Evolutionary conservation across 2,888 invertebrate species (phyloP).

Genomic region (Helicoverpa assulta): DNA sequence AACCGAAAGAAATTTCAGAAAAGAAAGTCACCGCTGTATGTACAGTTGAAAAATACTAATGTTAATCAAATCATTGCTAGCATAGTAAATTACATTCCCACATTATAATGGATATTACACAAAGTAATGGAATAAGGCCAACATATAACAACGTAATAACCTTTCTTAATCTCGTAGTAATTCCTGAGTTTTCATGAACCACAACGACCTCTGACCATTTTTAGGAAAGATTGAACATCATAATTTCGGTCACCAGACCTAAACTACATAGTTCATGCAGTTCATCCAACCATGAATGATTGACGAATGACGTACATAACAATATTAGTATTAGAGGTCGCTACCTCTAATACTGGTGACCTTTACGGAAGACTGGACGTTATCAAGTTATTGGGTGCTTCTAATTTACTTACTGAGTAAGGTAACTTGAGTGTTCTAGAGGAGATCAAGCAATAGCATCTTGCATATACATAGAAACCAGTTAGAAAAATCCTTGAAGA

Average conservation of each 20-base stretch:
- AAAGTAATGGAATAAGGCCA: too few species aligned
- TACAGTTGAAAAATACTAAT: background rate
- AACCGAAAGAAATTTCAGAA: background rate
- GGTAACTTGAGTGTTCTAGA: slow-evolving; percentile 1
- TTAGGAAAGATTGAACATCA: too few species aligned
- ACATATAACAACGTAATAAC: too few species aligned
- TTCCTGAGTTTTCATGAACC: too few species aligned
- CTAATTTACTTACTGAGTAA: slow-evolving; percentile 35
- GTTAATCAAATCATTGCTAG: background rate
- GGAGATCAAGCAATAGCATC: slow-evolving; percentile 9
- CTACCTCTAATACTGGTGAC: slow-evolving; percentile 19
- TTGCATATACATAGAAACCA: background rate
- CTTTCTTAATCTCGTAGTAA: too few species aligned
- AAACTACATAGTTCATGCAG: background rate
- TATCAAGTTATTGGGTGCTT: slow-evolving; percentile 33
- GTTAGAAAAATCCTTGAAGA: too few species aligned
- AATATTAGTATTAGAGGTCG: slow-evolving; percentile 20
- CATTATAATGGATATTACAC: too few species aligned
- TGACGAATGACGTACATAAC: slow-evolving; percentile 14
- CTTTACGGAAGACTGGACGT: slow-evolving; percentile 26
- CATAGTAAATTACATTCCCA: background rate
- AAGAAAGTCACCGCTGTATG: slow-evolving; percentile 4
- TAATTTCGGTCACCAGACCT: too few species aligned
- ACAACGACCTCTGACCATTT: too few species aligned
- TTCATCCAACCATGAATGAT: slow-evolving; percentile 15